Evolutionary conservation across 2,797 vertebrate genomes (phyloP), one percentile per base, ranked within the genome.

Genomic region (Dryobates pubescens): DNA sequence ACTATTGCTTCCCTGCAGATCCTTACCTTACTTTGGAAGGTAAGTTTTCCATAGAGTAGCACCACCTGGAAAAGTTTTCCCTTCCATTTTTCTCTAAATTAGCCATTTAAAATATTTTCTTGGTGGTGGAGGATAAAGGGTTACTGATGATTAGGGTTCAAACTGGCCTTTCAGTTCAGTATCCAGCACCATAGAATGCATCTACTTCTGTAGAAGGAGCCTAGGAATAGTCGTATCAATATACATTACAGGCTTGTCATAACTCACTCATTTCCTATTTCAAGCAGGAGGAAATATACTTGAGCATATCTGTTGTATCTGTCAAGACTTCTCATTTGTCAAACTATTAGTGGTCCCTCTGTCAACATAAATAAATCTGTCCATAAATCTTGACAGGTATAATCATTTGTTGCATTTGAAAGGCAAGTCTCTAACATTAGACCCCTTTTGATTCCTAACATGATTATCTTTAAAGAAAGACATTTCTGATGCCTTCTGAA

Each of bases 281-380:
- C 90, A 96, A 95, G 93, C 93, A 92, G 80, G 34, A 95, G 94
- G 90, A 96, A 97, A 96, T 95, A 97, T 83, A 95, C 94, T 96
- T 95, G 92, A 96, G 95, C 94, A 32, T 97, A 95, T 97, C 96
- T 96, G 96, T 95, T 96, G 95, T 95, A 95, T 96, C 96, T 97
- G 97, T 97, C 97, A 98, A 97, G 96, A 92, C 91, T 96, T 94
- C 96, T 97, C 96, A 96, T 98, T 97, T 98, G 96, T 97, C 97
- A 97, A 97, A 96, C 96, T 93, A 96, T 98, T 97, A 97, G 96
- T 96, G 95, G 97, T 94, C 96, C 95, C 88, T 95, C 91, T 96
- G 97, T 98, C 97, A 98, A 97, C 97, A 97, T 97, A 97, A 98
- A 98, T 97, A 98, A 96, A 97, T 97, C 97, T 97, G 96, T 97